Percentiles rank a stretch among this genome's conserved stretches.
Conservation (phyloP, 2,888 invertebrate species). For the Lepeophtheirus nordmannii region DNA sequence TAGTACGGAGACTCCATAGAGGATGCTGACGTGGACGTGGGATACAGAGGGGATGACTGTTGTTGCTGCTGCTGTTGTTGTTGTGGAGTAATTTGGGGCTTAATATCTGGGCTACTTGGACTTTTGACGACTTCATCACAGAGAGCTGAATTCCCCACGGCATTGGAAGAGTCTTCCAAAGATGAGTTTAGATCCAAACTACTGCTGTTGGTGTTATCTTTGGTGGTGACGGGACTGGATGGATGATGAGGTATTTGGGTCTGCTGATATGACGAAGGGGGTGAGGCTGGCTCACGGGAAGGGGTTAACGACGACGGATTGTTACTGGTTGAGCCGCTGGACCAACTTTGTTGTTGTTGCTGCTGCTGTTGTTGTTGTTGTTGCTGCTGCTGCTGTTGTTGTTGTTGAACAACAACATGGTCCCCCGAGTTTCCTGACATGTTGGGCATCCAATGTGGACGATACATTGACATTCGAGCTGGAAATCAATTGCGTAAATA, state of each 20-base stretch:
- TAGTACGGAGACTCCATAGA: background rate
- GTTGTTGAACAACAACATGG: background rate
- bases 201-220: background rate
- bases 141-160: too few relatives aligned
- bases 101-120: too few relatives aligned
- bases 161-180: too few relatives aligned
- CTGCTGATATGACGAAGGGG: background rate
- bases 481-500: background rate
- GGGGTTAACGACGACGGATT: background rate
- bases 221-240: background rate
- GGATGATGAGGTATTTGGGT: background rate
- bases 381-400: background rate
- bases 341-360: background rate
- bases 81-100: too few relatives aligned
- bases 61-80: too few relatives aligned
- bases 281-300: slow-evolving; percentile 8
- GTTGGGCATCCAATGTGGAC: slow-evolving; percentile 17
- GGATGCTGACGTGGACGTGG: background rate
- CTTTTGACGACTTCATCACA: background rate
- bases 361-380: background rate
- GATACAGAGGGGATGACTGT: background rate
- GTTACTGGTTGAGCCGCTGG: background rate
- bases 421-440: background rate
- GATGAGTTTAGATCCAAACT: too few relatives aligned
- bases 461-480: slow-evolving; percentile 23